Base-by-base conservation (phyloP, 2,797 vertebrate species). In the Botia almorhae region DNA sequence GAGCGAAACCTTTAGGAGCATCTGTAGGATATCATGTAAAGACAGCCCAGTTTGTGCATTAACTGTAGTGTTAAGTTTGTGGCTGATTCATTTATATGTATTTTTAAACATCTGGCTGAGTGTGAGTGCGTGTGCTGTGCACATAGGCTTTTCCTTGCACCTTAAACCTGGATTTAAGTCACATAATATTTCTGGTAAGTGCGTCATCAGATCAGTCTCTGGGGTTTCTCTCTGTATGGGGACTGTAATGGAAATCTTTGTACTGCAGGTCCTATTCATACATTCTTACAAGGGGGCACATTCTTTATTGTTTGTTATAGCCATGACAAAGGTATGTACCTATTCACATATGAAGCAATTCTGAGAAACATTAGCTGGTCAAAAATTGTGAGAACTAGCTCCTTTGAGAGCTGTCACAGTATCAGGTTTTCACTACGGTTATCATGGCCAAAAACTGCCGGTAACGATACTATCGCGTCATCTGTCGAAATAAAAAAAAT, bases 171-270 rank as follows among this genome's bases (percentile, higher is more conserved):
- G n/a, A 39, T 2, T 16, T 7, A 61, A 48, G 33, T 60, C 53
- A 43, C 33, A 39, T 55, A 6, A 73, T 61, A 74, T 63, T 74
- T 74, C 23, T 50, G 72, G 23, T 48, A 63, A 50, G 43, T 63
- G 23, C 58, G 6, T 74, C 23, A 33, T n/a, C 23, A 7, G 56
- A 48, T 61, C 16, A 1, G 14, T 48, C 39, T 74, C 21, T 48
- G 10, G 0, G 61, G 58, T 58, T 36, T 71, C 29, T 63, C 16
- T 74, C 29, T 63, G 23, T 29, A 17, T 21, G n/a, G 39, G 14
- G 39, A n/a, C 23, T 74, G 12, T 36, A 65, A 76, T 17, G 74
- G 1, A 48, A 76, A 61, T 43, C 10, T 7, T 67, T 76, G 19
- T 43, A 19, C 61, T 33, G 48, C 29, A 21, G 29, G 61, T 29